Base-by-base conservation (phyloP, 1,140 invertebrate genomes). In the Drosophila navojoa region DNA sequence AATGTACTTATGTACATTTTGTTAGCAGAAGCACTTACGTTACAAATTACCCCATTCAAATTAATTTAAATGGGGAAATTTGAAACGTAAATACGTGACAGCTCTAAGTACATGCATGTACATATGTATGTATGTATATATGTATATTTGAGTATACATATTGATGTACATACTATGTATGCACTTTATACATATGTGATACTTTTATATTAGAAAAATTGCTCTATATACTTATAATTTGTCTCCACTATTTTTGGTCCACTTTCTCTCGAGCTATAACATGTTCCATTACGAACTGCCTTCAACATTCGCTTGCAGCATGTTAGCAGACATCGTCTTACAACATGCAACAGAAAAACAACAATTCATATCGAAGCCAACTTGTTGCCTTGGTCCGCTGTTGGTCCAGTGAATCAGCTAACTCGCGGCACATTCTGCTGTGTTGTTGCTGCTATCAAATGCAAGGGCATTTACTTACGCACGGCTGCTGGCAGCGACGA, bases 391-490 rank as follows among this genome's bases (percentile, higher is more conserved):
- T 61, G 27, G 7, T 19, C 9, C 44, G 35, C 29, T 40, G 32
- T 60, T 61, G 27, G 7, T 45, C 16, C 44, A 44, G 40, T 40
- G 22, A n/a, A 19, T 29, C 25, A 25, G 27, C 55, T 16, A 10
- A 22, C 19, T 22, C 19, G 19, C 19, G 19, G 19, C 19, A 2
- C 3, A 2, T 22, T 22, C 19, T 22, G 19, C 19, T 3, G 19
- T 3, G 19, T 29, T 7, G 47, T 40, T 57, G 11, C 44, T 53
- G 47, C 54, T 25, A 45, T 58, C 62, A 62, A 16, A 49, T 62
- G 19, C 7, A 53, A 57, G 29, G 71, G 59, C 50, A 75, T 53
- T 58, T 63, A 89, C 79, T 54, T 63, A 89, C 82, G 82, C 79
- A 79, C 72, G 62, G 53, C 10, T 42, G 66, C 10, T 32, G 66